These are phyloP conservation scores for Cosmia trapezina DNA, from an alignment of 2,888 invertebrate genomes.

Conservation along the genomic window DNA sequence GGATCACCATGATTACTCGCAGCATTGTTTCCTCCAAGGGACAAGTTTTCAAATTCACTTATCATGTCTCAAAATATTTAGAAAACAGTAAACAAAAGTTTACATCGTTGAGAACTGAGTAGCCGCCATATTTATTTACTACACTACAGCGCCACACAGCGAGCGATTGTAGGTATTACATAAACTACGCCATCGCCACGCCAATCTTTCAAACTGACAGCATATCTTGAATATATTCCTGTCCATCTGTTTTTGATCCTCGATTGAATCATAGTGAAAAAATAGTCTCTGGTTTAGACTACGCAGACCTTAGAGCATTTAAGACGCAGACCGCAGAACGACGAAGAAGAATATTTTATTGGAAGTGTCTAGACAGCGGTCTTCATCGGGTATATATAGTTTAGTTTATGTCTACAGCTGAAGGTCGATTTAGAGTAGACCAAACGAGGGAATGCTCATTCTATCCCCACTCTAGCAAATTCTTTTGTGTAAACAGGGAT, in stretches of 20 bases:
- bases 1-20: constrained; percentile 89
- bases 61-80: constrained; percentile 86
- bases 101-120: constrained; percentile 85
- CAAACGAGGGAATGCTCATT: too few relatives aligned
- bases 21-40: constrained; percentile 88
- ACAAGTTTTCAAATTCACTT: constrained; percentile 90
- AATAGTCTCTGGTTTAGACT: neutral
- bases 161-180: constrained; percentile 14
- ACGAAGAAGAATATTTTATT: too few relatives aligned
- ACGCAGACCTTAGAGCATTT: too few relatives aligned
- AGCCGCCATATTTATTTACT: constrained; percentile 89
- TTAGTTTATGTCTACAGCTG: too few relatives aligned
- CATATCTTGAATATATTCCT: constrained; percentile 3
- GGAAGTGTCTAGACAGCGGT: too few relatives aligned
- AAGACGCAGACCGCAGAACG: too few relatives aligned
- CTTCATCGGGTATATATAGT: too few relatives aligned
- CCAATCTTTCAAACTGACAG: constrained; percentile 54
- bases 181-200: constrained; percentile 42
- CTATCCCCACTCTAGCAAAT: too few relatives aligned
- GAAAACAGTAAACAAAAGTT: constrained; percentile 87
- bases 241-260: constrained; percentile 21
- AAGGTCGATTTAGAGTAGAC: too few relatives aligned
- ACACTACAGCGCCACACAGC: constrained; percentile 55
- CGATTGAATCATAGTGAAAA: neutral
- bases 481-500: too few relatives aligned